Evolutionary conservation across 2,888 invertebrate genomes (phyloP).

Genomic region (Ligdia adustata): DNA sequence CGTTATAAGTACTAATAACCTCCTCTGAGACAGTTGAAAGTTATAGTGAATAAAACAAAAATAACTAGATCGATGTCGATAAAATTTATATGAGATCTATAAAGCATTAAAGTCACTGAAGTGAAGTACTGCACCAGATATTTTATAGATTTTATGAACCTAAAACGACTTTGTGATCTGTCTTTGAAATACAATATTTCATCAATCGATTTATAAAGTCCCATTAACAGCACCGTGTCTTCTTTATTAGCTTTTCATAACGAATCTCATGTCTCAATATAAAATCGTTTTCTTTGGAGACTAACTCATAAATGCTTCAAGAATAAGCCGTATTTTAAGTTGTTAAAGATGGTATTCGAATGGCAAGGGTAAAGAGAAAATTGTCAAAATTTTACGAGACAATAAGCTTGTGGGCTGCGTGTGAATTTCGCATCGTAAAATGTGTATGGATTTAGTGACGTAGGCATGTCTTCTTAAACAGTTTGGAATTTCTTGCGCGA

Average conservation of each 20-base stretch:
- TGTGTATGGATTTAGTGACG: no score
- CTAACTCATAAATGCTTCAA: neutral
- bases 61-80: no score
- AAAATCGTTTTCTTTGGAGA: constrained; percentile 18
- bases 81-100: no score
- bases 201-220: constrained; percentile 14
- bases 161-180: constrained; percentile 3
- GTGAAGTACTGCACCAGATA: no score
- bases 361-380: neutral
- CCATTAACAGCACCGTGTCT: constrained; percentile 20
- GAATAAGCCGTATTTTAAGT: no score
- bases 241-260: constrained; percentile 25
- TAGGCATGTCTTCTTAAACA: no score
- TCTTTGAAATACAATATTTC: constrained; percentile 9
- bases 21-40: no score
- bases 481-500: no score
- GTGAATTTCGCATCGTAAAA: constrained; percentile 31
- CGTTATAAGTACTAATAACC: no score
- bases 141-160: neutral
- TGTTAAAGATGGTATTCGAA: constrained; percentile 7
- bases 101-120: no score
- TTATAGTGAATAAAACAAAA: no score
- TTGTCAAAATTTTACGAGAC: constrained; percentile 17
- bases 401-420: constrained; percentile 21
- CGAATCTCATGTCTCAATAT: constrained; percentile 23